These are phyloP conservation scores for Apis florea DNA, from an alignment of 1,140 invertebrate genomes.

Conservation along the genomic window DNA sequence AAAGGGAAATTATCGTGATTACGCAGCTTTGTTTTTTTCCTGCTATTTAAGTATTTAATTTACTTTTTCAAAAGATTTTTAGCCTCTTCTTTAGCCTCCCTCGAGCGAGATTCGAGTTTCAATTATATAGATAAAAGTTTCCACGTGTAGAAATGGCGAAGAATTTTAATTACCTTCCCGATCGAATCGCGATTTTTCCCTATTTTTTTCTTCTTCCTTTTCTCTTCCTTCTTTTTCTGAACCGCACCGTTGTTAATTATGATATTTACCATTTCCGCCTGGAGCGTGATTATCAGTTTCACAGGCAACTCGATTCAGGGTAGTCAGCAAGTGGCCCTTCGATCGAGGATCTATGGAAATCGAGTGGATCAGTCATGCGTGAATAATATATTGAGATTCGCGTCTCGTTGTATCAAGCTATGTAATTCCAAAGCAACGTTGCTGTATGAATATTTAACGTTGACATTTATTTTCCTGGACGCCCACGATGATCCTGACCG, in stretches of 20 bases:
- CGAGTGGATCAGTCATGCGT: constrained; percentile 16
- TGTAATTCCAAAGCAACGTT: constrained; percentile 30
- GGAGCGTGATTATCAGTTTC: constrained; percentile 3
- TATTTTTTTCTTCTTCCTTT: too few species aligned
- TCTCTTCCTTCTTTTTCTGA: background rate
- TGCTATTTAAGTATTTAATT: too few species aligned
- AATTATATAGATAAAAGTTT: too few species aligned
- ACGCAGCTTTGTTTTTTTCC: too few species aligned
- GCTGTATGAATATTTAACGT: constrained; percentile 28
- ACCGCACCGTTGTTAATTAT: background rate
- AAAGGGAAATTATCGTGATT: too few species aligned
- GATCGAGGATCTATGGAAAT: constrained; percentile 7
- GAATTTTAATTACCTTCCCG: constrained; percentile 6
- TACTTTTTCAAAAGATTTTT: too few species aligned
- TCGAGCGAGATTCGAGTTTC: too few species aligned
- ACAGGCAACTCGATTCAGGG: background rate
- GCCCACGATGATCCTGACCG: constrained; percentile 19
- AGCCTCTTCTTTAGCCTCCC: too few species aligned
- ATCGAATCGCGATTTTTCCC: background rate
- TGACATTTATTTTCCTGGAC: constrained; percentile 33
- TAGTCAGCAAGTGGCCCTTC: constrained; percentile 24
- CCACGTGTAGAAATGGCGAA: too few species aligned
- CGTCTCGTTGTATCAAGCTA: constrained; percentile 23
- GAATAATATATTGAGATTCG: constrained; percentile 37
- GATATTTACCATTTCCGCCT: constrained; percentile 1